phyloP scores from a whole-genome alignment of 1,140 invertebrate species.

The Wasmannia auropunctata region DNA sequence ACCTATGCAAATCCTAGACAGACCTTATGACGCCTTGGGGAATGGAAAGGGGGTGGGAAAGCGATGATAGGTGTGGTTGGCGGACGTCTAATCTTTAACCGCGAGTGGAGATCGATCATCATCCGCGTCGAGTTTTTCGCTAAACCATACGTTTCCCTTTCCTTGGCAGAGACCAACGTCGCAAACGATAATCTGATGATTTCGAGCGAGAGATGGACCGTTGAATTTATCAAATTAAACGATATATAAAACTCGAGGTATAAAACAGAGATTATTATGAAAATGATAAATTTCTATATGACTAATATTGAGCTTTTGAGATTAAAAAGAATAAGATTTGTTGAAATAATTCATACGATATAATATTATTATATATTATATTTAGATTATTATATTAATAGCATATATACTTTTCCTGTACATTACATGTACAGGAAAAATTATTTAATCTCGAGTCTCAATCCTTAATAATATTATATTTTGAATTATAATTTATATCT shows the following conservation, averaged over 20 bases:
- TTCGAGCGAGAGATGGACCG: not conserved
- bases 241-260: not conserved
- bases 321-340: not conserved
- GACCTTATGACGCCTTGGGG: slow-evolving; percentile 19
- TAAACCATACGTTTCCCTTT: not conserved
- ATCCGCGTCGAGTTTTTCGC: slow-evolving; percentile 8
- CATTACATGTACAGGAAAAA: not conserved
- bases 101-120: slow-evolving; percentile 26
- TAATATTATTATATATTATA: not conserved
- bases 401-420: not conserved
- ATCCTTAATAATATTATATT: not conserved
- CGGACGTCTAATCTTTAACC: slow-evolving; percentile 31
- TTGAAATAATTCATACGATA: too few species aligned
- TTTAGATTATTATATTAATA: not conserved
- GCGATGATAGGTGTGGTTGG: slow-evolving; percentile 38
- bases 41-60: not conserved
- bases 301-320: not conserved
- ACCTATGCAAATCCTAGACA: slow-evolving; percentile 45
- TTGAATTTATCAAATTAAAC: too few species aligned
- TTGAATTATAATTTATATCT: not conserved
- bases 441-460: not conserved
- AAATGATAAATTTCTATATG: not conserved
- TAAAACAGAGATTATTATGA: not conserved
- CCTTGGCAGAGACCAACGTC: not conserved
- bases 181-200: not conserved